phyloP scores from a whole-genome alignment of 2,797 vertebrate genomes.

The Urocyon cinereoargenteus region DNA sequence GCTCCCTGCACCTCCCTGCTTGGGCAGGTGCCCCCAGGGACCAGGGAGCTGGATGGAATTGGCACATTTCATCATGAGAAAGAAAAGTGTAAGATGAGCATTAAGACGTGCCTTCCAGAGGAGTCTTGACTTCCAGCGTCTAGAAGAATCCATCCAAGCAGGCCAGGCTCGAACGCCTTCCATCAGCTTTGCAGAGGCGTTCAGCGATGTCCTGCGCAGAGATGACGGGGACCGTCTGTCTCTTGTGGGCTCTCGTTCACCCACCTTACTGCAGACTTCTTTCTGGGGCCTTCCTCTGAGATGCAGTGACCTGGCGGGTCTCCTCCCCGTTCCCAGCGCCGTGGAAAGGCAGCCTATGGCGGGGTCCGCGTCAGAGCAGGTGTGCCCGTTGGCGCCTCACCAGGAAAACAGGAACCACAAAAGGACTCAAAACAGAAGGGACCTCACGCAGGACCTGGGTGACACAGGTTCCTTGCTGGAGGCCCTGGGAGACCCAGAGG shows the following conservation, averaged over 20 bases:
- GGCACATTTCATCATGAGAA: not conserved
- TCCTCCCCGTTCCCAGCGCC: not conserved
- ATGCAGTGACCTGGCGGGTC: not conserved
- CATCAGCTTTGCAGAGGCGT: not conserved
- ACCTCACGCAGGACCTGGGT: not conserved
- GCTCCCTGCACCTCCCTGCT: not conserved
- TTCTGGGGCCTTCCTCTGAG: not conserved
- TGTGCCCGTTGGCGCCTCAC: not conserved
- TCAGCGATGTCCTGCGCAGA: not conserved
- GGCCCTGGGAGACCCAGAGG: not conserved
- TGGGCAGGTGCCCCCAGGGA: not conserved
- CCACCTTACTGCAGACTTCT: not conserved
- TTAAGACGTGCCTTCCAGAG: not conserved
- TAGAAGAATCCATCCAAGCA: not conserved
- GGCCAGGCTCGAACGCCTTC: not conserved
- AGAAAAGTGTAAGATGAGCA: not conserved
- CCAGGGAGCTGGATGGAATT: not conserved
- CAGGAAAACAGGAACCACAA: not conserved
- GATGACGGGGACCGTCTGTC: not conserved
- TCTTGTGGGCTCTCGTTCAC: not conserved
- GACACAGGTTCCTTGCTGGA: not conserved
- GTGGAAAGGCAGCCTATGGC: not conserved
- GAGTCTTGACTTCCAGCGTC: not conserved
- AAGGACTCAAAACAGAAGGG: not conserved
- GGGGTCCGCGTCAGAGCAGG: not conserved